phyloP scores from a whole-genome alignment of 2,113 vertebrate species.

The Puffinus mauretanicus region DNA sequence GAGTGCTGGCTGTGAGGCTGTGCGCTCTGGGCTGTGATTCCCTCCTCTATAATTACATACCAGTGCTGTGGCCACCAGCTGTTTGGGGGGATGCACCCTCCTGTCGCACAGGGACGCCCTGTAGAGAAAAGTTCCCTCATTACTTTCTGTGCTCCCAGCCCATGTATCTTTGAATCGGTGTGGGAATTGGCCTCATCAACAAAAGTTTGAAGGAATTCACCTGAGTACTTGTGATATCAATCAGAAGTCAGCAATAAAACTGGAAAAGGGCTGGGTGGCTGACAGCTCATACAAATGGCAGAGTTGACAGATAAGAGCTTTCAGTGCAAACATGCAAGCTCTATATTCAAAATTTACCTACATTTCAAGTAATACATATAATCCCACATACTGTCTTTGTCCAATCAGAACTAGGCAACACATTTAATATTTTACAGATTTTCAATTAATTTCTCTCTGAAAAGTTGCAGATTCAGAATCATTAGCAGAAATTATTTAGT shows the following conservation, averaged over 20 bases:
- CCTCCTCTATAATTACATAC: not conserved
- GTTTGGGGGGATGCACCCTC: too few relatives aligned
- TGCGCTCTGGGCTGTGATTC: not conserved
- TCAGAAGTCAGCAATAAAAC: not conserved
- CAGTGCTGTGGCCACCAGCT: not conserved
- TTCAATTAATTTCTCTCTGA: not conserved
- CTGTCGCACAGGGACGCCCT: not conserved
- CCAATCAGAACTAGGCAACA: not conserved
- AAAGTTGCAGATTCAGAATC: not conserved
- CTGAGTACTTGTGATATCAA: not conserved
- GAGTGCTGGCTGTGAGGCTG: not conserved
- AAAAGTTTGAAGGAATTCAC: not conserved
- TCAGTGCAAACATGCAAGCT: not conserved
- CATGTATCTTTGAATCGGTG: not conserved
- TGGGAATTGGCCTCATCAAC: not conserved
- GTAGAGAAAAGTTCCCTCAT: not conserved
- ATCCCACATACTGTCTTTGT: not conserved
- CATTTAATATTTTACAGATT: not conserved
- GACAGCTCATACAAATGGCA: not conserved
- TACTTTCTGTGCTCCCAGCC: not conserved
- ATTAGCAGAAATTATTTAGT: not conserved
- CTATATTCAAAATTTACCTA: not conserved
- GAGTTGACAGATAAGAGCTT: not conserved
- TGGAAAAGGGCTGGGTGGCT: fast-evolving
- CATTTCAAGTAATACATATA: not conserved